Conservation (phyloP, 2,888 invertebrate genomes). For the Acanthosoma haemorrhoidale region DNA sequence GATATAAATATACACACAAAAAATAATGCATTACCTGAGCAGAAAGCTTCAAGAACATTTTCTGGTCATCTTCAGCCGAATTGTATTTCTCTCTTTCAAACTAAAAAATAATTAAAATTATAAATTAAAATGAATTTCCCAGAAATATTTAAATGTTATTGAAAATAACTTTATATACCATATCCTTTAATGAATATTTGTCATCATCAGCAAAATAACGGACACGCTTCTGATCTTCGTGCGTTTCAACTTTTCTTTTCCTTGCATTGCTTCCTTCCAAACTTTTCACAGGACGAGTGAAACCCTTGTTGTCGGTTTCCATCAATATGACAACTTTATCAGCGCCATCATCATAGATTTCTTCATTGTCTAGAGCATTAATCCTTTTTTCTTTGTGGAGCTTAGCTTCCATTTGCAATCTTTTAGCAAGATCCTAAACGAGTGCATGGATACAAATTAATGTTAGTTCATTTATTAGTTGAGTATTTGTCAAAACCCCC, state of each 20-base stretch:
- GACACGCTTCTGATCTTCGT: slow-evolving; percentile 60
- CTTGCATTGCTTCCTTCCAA: slow-evolving; percentile 47
- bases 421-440: slow-evolving; percentile 7
- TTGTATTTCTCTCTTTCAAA: slow-evolving; percentile 76
- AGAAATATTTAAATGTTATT: background rate
- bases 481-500: too few relatives aligned
- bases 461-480: too few relatives aligned
- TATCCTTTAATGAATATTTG: slow-evolving; percentile 73
- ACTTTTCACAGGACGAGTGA: slow-evolving; percentile 54
- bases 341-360: background rate
- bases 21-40: slow-evolving; percentile 46
- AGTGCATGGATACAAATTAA: too few relatives aligned
- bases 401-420: background rate
- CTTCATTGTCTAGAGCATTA: background rate
- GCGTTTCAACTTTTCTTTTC: slow-evolving; percentile 62
- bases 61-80: slow-evolving; percentile 72
- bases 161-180: slow-evolving; percentile 53
- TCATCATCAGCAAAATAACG: slow-evolving; percentile 88
- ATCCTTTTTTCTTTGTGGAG: background rate
- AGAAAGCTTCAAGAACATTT: slow-evolving; percentile 66
- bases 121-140: background rate
- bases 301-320: slow-evolving; percentile 61
- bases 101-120: slow-evolving; percentile 47
- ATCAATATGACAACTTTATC: slow-evolving; percentile 59
- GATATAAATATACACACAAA: too few relatives aligned